Conservation (phyloP, 2,888 invertebrate species). For the Pegoplata infirma region DNA sequence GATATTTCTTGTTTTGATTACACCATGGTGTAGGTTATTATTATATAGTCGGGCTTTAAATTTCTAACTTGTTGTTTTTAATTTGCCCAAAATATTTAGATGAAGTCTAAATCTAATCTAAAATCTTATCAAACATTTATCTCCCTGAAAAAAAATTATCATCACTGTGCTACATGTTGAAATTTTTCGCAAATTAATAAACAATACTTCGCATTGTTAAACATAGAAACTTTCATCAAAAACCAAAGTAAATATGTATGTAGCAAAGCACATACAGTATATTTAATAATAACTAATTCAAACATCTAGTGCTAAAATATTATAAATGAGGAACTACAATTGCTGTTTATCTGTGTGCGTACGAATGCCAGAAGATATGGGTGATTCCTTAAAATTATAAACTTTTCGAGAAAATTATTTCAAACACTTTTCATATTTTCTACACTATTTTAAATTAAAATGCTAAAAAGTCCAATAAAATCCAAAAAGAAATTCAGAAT, state of each 20-base stretch:
- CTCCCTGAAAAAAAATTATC: background rate
- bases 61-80: no score
- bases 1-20: no score
- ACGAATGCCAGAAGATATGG: background rate
- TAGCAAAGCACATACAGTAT: background rate
- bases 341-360: background rate
- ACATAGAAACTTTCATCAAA: slow-evolving; percentile 3
- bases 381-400: no score
- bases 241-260: background rate
- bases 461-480: background rate
- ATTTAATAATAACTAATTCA: slow-evolving; percentile 6
- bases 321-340: background rate
- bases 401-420: no score
- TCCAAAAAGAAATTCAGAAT: no score
- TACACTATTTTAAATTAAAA: no score
- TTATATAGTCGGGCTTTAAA: no score
- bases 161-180: background rate
- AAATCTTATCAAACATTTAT: background rate
- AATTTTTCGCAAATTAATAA: background rate
- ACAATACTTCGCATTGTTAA: background rate
- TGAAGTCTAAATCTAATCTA: no score
- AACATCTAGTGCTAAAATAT: background rate
- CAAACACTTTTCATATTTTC: no score
- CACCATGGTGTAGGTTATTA: no score
- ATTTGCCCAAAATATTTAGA: no score